Percentiles rank a stretch among this genome's conserved stretches.
Conservation (phyloP, 2,797 vertebrate species). For the Poeciliopsis gracilis region DNA sequence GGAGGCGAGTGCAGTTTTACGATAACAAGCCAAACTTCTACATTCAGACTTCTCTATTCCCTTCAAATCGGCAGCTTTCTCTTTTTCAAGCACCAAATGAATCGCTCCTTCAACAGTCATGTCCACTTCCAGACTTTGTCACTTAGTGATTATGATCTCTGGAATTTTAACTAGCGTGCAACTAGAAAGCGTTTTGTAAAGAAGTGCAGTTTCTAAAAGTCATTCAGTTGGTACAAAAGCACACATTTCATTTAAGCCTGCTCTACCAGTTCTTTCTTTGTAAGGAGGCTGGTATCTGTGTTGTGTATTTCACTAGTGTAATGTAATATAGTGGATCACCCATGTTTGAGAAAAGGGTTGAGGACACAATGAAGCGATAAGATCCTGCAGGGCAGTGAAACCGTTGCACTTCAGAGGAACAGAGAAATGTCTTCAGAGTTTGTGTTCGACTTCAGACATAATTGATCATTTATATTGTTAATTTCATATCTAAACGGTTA, state of each 20-base stretch:
- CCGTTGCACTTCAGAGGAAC: background rate
- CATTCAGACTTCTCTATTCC: constrained; percentile 21
- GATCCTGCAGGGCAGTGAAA: background rate
- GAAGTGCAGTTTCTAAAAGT: background rate
- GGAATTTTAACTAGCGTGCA: background rate
- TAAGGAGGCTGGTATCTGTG: background rate
- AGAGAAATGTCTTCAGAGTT: background rate
- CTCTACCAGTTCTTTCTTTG: background rate
- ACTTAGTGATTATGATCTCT: background rate
- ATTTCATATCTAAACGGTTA: too few species aligned
- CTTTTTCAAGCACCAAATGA: constrained; percentile 2
- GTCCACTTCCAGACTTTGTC: background rate
- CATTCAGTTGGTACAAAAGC: background rate
- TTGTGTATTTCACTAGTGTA: background rate
- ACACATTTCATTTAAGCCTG: background rate
- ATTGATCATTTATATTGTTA: too few species aligned
- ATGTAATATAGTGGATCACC: background rate
- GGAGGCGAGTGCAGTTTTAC: constrained; percentile 31
- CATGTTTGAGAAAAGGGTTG: background rate
- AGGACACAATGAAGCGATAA: background rate
- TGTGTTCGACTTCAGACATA: background rate
- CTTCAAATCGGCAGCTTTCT: background rate
- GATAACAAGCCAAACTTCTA: constrained; percentile 38
- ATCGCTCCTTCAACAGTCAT: constrained; percentile 18
- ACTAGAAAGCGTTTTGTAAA: background rate